Conservation (phyloP, 2,113 vertebrate species). For the Morone saxatilis region DNA sequence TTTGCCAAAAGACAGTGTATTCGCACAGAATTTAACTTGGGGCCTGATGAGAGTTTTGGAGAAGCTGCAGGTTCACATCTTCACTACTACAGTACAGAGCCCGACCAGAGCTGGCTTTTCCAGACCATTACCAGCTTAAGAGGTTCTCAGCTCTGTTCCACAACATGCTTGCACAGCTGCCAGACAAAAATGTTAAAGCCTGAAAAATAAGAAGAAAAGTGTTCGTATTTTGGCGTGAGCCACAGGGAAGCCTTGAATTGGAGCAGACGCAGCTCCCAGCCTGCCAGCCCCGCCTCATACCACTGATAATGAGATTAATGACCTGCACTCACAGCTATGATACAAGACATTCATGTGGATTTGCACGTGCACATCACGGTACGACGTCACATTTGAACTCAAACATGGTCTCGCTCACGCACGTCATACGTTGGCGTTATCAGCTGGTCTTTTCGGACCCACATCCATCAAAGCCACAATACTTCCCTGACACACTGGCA, state of each 20-base stretch:
- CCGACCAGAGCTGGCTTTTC: conserved; percentile 58
- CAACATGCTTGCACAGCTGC: conserved; percentile 69
- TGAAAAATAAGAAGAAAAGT: conserved; percentile 59
- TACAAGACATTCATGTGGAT: conserved; percentile 35
- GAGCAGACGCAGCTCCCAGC: conserved; percentile 53
- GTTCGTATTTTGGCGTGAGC: conserved; percentile 48
- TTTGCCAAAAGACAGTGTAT: not conserved
- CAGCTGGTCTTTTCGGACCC: conserved; percentile 45
- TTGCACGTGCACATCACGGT: not conserved
- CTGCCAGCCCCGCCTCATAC: conserved; percentile 36
- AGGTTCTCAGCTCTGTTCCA: conserved; percentile 67
- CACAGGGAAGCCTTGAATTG: conserved; percentile 28
- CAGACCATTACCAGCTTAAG: conserved; percentile 71
- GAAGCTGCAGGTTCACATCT: conserved; percentile 24
- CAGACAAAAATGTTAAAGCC: conserved; percentile 64
- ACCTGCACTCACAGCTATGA: conserved; percentile 50
- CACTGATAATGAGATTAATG: conserved; percentile 74
- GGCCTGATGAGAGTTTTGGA: conserved; percentile 9
- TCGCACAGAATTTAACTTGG: not conserved
- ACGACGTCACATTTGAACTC: conserved; percentile 37
- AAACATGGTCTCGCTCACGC: conserved; percentile 20
- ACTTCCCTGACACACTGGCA: conserved; percentile 67
- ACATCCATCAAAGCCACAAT: conserved; percentile 67
- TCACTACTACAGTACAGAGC: conserved; percentile 8
- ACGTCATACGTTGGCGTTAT: conserved; percentile 69